Percentiles rank a stretch among this genome's conserved stretches.
phyloP scores from a whole-genome alignment of 2,797 vertebrate genomes.

The Syngnathus acus region DNA sequence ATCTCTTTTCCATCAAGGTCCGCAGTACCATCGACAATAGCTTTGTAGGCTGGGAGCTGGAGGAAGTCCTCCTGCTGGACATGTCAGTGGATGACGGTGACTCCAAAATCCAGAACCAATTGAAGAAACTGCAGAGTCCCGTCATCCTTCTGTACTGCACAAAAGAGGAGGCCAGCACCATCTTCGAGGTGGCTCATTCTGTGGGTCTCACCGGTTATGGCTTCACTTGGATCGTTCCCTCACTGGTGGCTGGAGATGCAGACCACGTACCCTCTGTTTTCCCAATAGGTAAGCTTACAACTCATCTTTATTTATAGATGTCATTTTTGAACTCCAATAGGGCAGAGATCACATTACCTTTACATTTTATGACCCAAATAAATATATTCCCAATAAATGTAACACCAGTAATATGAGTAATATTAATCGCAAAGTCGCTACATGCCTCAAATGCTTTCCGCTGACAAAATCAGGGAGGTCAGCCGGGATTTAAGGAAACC shows the following conservation, averaged over 20 bases:
- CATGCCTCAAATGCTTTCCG: not conserved
- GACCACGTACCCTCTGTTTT: slow-evolving; percentile 88
- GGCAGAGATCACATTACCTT: not conserved
- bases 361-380: not conserved
- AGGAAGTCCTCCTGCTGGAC: slow-evolving; percentile 92
- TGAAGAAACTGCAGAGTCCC: slow-evolving; percentile 98
- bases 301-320: not conserved
- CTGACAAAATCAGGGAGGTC: not conserved
- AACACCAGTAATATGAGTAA: not conserved
- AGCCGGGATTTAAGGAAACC: not conserved
- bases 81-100: slow-evolving; percentile 96
- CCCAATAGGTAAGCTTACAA: slow-evolving; percentile 70
- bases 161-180: slow-evolving; percentile 92
- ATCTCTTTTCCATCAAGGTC: slow-evolving; percentile 49
- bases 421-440: not conserved
- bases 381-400: not conserved
- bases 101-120: slow-evolving; percentile 96
- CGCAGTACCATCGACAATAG: slow-evolving; percentile 98
- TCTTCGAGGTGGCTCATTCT: slow-evolving; percentile 97
- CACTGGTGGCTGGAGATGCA: slow-evolving; percentile 91
- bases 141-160: slow-evolving; percentile 97
- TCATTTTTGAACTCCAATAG: not conserved
- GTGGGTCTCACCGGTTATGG: slow-evolving; percentile 96
- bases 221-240: slow-evolving; percentile 97
- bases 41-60: slow-evolving; percentile 97